Percentiles rank a stretch among this genome's conserved stretches.
These are phyloP conservation scores for Streptopelia turtur DNA, from an alignment of 2,797 vertebrate species.

Conservation along the genomic window DNA sequence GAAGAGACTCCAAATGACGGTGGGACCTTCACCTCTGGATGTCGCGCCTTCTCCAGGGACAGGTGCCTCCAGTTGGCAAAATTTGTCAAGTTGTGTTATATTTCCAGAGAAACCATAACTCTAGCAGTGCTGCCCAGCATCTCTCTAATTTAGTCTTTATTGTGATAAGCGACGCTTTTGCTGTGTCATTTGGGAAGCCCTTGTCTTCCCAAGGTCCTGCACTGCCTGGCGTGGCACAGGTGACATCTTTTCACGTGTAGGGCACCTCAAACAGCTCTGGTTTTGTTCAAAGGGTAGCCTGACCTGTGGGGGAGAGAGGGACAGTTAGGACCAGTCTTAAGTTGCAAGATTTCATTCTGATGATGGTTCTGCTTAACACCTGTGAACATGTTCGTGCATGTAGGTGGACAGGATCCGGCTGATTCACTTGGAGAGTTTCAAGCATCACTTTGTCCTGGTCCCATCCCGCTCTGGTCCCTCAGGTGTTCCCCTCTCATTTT, in stretches of 20 bases:
- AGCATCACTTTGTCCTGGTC: background rate
- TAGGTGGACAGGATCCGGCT: background rate
- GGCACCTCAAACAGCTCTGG: background rate
- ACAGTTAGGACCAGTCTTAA: background rate
- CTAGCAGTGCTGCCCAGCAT: background rate
- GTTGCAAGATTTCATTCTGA: background rate
- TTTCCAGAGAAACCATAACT: background rate
- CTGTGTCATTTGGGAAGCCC: background rate
- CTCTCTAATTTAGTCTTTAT: background rate
- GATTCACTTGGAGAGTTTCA: fast-evolving
- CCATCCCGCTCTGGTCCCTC: background rate
- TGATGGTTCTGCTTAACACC: background rate
- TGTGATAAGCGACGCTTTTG: background rate
- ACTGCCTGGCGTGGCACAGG: background rate
- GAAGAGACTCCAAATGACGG: background rate
- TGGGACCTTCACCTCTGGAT: background rate
- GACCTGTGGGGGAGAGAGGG: background rate
- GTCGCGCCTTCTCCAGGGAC: fast-evolving
- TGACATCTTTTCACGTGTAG: fast-evolving
- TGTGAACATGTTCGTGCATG: background rate
- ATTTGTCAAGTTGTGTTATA: fast-evolving
- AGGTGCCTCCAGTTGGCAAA: background rate
- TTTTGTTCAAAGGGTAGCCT: background rate
- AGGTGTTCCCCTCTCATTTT: background rate
- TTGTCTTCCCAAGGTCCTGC: fast-evolving